Conservation (phyloP, 2,113 vertebrate genomes). For the Riparia riparia region DNA sequence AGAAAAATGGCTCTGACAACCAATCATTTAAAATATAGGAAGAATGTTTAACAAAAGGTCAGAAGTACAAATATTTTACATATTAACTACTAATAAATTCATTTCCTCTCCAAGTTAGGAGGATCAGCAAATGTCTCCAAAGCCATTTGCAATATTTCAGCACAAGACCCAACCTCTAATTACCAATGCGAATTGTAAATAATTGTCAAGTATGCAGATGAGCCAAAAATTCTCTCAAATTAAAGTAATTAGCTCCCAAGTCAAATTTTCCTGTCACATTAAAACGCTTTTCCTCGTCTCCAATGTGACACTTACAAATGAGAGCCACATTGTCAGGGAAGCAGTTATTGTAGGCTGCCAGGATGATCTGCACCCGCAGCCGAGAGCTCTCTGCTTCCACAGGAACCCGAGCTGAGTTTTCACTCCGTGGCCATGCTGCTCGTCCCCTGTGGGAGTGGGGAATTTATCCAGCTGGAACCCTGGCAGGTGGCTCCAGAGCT, state of each 20-base stretch:
- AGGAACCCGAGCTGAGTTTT: not conserved
- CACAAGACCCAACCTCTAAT: slow-evolving; percentile 62
- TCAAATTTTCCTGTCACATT: slow-evolving; percentile 66
- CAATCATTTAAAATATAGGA: slow-evolving; percentile 47
- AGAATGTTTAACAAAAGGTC: slow-evolving; percentile 70
- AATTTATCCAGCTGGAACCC: not conserved
- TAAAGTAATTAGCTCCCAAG: slow-evolving; percentile 72
- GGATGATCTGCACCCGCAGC: not conserved
- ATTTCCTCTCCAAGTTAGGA: slow-evolving; percentile 60
- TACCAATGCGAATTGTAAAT: slow-evolving; percentile 69
- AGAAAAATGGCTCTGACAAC: slow-evolving; percentile 56
- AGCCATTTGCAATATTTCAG: slow-evolving; percentile 65
- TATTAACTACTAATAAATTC: slow-evolving; percentile 62
- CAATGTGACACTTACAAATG: slow-evolving; percentile 42
- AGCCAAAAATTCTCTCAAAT: slow-evolving; percentile 68
- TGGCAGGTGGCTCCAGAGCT: accelerated
- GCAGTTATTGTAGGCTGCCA: slow-evolving; percentile 10
- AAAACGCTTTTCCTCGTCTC: slow-evolving; percentile 57
- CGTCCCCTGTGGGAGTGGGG: not conserved
- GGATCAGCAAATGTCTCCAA: slow-evolving; percentile 60
- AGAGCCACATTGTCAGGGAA: slow-evolving; percentile 34
- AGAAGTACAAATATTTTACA: slow-evolving; percentile 64
- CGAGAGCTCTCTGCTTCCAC: not conserved
- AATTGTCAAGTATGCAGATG: slow-evolving; percentile 73
- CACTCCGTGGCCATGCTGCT: not conserved